Base-by-base conservation (phyloP, 2,888 invertebrate genomes). In the Metellina segmentata region DNA sequence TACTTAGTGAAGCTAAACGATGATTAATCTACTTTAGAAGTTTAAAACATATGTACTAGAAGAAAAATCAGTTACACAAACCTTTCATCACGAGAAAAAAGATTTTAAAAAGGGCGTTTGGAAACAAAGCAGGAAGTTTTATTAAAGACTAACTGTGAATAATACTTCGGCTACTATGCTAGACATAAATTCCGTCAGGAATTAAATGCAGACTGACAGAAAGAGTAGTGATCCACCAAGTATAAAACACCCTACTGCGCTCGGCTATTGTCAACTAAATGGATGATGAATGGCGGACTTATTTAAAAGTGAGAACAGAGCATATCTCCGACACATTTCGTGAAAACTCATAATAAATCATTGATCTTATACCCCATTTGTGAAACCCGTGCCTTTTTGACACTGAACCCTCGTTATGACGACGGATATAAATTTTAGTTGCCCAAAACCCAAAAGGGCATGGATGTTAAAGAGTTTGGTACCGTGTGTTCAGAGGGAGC, bases 351-450 rank as follows among this genome's bases (percentile, higher is more conserved):
- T 81, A 71, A 88, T 81, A 88, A 88, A 88, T 88, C 81, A 51
- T 20, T 81, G 75, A 52, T 69, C 69, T 20, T 11, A 72, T 48
- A 75, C 75, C 34, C 75, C 81, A 81, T 81, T 81, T 89, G 48
- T 49, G 61, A 89, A 81, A 82, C 49, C 19, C 16, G 20, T 69
- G 51, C 19, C 53, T 51, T 72, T 13, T 34, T 69, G 77, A 20
- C 70, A 89, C 77, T 75, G 69, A 82, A 20, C 61, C 75, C n/a
- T 70, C 82, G n/a, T 89, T 89, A 81, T 82, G 82, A 82, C 51
- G 77, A 34, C 11, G 19, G 89, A 82, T 82, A 89, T 89, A 89
- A 89, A 89, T 89, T 82, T 77, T 69, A 82, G 20, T 89, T 89
- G 81, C 9, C 48, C 13, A 77, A n/a, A 74, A 16, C 77, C 75